Evolutionary conservation across 2,888 invertebrate species (phyloP), one percentile per base, ranked within the genome.

Genomic region (Helobdella robusta): DNA sequence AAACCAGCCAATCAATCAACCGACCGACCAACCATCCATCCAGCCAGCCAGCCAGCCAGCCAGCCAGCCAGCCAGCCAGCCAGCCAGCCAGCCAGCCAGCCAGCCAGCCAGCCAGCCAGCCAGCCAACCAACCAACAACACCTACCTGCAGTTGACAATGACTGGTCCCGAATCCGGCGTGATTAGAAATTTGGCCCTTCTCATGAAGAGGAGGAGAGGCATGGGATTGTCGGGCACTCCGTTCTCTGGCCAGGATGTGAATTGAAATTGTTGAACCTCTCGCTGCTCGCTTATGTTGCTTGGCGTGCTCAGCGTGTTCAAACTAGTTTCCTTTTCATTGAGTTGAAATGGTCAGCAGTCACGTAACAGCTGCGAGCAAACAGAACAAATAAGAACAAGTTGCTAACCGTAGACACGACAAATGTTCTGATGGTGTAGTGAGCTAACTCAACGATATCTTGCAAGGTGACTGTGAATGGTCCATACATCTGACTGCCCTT

Each of bases 161-260:
- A 95, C 85, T 0, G 97, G 95, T 0, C 95, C 95, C 48, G 91
- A 87, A 70, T 95, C 94, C 2, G 87, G 84, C 0, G 92, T 90
- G 67, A 88, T 77, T 56, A 74, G 73, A 44, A 75, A 72, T 71
- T 89, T 87, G 18, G 97, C 94, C 67, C 97, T 86, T 64, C 91
- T 86, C 75, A 98, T 83, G 82, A 98, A 98, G 82, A 94, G 92
- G 71, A 98, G 83, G 83, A 98, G 93, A 0, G 97, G 97, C 0
- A 97, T 95, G 0, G 98, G 94, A 81, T 97, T 94, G 78, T 95
- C 95, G 1, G 97, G 97, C 2, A 98, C 97, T 1, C 84, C 97
- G 76, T 98, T 97, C 81, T 98, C 98, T 0, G 97, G 97, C 97
- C 98, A 98, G 2, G 95, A 95, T 0, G 97, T 97, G 78, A 97